phyloP scores from a whole-genome alignment of 1,140 invertebrate species.

The Tetranychus cinnabarinus region DNA sequence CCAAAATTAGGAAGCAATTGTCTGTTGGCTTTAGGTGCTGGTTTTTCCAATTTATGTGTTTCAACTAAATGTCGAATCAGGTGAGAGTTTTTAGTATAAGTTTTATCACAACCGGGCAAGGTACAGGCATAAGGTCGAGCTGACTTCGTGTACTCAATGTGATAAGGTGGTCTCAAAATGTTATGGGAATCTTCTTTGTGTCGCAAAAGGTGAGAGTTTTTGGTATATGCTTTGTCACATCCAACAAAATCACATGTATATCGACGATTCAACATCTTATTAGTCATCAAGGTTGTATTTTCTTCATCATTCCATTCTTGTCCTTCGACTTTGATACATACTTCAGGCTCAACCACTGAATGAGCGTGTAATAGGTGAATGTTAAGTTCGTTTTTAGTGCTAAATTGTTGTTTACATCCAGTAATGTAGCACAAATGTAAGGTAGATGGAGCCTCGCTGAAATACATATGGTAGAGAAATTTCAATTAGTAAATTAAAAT shows the following conservation, averaged over 20 bases:
- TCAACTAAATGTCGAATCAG: background rate
- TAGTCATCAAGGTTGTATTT: background rate
- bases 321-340: background rate
- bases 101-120: background rate
- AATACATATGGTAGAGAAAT: background rate
- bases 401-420: background rate
- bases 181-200: background rate
- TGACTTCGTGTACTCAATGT: background rate
- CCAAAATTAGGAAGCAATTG: background rate
- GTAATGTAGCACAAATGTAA: background rate
- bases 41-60: background rate
- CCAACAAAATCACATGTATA: background rate
- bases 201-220: background rate
- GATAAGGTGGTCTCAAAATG: background rate
- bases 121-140: background rate
- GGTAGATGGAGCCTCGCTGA: background rate
- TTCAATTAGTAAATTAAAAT: too few species aligned
- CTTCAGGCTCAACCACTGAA: background rate
- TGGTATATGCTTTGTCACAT: background rate
- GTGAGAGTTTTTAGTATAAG: conserved; percentile 3
- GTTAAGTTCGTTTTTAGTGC: background rate
- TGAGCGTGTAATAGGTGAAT: background rate
- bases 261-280: background rate
- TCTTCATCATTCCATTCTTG: background rate
- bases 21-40: background rate